These are phyloP conservation scores for Bombus superbus DNA, from an alignment of 1,140 invertebrate species.

Conservation along the genomic window DNA sequence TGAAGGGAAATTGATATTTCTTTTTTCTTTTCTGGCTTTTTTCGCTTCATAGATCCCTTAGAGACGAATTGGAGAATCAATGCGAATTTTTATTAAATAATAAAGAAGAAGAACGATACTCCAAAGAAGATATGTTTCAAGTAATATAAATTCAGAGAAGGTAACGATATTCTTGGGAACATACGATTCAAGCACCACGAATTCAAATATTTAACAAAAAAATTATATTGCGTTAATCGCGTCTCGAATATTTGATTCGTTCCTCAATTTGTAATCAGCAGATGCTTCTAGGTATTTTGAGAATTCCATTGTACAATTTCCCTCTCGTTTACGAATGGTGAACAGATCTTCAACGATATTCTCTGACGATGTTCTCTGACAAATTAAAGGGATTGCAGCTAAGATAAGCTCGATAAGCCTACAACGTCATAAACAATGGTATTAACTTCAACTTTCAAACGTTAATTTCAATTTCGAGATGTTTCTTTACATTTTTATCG, in stretches of 20 bases:
- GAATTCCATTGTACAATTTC: neutral
- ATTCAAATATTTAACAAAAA: neutral
- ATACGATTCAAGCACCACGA: neutral
- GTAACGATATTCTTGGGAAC: no score
- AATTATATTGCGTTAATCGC: no score
- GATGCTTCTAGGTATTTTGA: neutral
- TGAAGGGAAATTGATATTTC: neutral
- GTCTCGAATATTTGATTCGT: neutral
- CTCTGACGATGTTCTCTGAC: neutral
- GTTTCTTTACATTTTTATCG: neutral
- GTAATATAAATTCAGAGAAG: no score
- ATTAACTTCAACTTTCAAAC: neutral
- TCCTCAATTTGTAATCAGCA: neutral
- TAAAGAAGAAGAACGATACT: neutral
- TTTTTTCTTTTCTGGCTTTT: no score
- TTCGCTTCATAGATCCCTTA: neutral
- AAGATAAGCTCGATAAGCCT: neutral
- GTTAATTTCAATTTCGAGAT: neutral
- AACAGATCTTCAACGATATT: no score
- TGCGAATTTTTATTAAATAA: neutral
- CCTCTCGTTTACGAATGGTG: no score
- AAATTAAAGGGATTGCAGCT: neutral
- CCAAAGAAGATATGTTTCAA: neutral
- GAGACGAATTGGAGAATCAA: no score
- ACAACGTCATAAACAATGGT: neutral